Base-by-base conservation (phyloP, 64 coral and sea anemone genomes). In the Astreopora myriophthalma region DNA sequence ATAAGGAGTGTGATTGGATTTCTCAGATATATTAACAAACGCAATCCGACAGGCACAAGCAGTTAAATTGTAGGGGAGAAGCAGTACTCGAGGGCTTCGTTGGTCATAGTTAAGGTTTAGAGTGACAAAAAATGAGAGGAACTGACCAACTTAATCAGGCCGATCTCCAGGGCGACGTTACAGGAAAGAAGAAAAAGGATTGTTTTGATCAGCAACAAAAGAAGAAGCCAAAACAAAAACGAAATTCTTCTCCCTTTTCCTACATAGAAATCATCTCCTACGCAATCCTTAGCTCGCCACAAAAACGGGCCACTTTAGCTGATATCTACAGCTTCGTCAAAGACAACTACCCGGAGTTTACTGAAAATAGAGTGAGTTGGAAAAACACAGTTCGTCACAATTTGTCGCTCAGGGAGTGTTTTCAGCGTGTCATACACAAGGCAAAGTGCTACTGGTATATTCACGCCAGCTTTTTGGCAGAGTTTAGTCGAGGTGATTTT, bases 351-450 rank as follows among this genome's bases (percentile, higher is more conserved):
- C 79, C 79, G 1, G 20, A 32, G n/a, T 83, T 83, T 34, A 83
- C 79, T 19, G 55, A 63, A 34, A 83, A 83, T 25, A 63, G 79
- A 83, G 20, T 34, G 8, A 30, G 33, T 19, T 83, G 79, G 79
- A 83, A 83, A 34, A 83, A 83, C 79, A 83, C 79, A 39, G 79
- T 83, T 25, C 79, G 79, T 31, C 55, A 83, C 23, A 83, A 83
- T 34, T 32, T 83, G 30, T 83, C 79, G 7, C 57, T 63, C 8
- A 30, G 64, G 16, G 79, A 83, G 20, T 83, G 79, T 34, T 83
- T 83, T 83, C 52, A 64, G 22, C 52, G 79, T 11, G 79, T 34
- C 0, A 11, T 64, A 2, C 8, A 64, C 31, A 83, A 64, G 55
- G 58, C 57, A 25, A 20, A 34, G 0, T 83, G 79, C 33, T 64